Conservation (phyloP, 30 jellyfish, hydroid and myxozoan genomes). For the Haliclystus octoradiatus region DNA sequence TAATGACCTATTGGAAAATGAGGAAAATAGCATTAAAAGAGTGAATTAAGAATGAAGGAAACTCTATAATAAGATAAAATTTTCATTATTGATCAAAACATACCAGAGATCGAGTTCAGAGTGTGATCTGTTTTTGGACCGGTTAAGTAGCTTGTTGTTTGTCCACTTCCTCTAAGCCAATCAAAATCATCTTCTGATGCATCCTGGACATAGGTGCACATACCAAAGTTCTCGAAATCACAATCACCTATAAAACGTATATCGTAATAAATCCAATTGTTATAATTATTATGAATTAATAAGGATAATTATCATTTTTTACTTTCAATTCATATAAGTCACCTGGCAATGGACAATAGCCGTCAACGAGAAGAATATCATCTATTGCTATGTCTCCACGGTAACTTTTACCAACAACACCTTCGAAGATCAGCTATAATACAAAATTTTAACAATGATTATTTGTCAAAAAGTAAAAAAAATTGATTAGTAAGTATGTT, state of each 20-base stretch:
- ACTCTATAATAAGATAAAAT: no score
- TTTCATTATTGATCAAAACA: not conserved
- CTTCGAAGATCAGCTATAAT: constrained; percentile 69
- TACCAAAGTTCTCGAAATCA: constrained; percentile 52
- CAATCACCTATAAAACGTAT: constrained; percentile 80
- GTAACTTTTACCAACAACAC: constrained; percentile 75
- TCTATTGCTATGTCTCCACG: constrained; percentile 96
- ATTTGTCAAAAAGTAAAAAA: no score
- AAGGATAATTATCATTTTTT: no score
- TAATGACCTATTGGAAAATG: constrained; percentile 39
- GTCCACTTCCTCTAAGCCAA: constrained; percentile 84
- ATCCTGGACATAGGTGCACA: constrained; percentile 72
- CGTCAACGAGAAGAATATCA: constrained; percentile 39
- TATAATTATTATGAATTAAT: no score
- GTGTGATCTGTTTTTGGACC: constrained; percentile 90
- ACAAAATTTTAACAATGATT: no score
- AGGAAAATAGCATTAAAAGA: not conserved
- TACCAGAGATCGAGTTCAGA: constrained; percentile 37
- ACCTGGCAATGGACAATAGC: constrained; percentile 92
- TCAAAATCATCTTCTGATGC: constrained; percentile 67
- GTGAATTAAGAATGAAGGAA: no score
- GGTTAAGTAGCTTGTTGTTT: constrained; percentile 80
- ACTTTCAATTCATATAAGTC: no score
- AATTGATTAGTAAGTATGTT: no score
- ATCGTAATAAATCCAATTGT: no score